These are phyloP conservation scores for Genyomyrus donnyi DNA, from an alignment of 2,113 vertebrate species.

Conservation along the genomic window DNA sequence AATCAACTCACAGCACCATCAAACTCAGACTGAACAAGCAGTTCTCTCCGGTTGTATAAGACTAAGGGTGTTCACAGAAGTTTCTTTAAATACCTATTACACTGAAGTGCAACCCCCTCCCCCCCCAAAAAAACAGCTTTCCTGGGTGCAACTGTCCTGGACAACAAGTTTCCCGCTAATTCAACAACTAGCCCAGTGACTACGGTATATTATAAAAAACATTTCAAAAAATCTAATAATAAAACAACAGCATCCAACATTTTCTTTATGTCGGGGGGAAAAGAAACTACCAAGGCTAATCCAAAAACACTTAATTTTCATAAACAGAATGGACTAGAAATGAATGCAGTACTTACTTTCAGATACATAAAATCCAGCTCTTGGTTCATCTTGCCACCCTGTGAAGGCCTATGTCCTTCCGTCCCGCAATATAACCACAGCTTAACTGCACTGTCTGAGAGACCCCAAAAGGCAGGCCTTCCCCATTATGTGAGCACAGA, in stretches of 20 bases:
- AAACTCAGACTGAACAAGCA: neutral
- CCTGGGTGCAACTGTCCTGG: neutral
- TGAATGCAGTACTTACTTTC: constrained; percentile 61
- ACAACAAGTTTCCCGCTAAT: neutral
- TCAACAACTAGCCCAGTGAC: neutral
- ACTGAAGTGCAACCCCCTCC: neutral
- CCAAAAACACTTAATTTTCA: neutral
- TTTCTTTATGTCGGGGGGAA: neutral
- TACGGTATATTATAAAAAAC: neutral
- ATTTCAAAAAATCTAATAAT: neutral
- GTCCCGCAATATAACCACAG: neutral
- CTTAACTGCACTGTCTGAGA: constrained; percentile 25
- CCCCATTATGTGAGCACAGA: neutral
- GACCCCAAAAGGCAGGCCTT: neutral
- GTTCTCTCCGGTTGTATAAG: neutral
- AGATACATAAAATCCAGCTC: constrained; percentile 69
- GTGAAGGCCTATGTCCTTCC: constrained; percentile 30
- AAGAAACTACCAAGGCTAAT: neutral
- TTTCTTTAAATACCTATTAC: neutral
- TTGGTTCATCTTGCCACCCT: constrained; percentile 50
- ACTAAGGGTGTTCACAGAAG: neutral
- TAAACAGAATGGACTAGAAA: neutral
- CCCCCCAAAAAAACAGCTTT: neutral
- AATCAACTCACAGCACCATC: neutral
- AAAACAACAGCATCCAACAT: neutral